Conservation (phyloP, 2,888 invertebrate species). For the Drosophila colorata region DNA sequence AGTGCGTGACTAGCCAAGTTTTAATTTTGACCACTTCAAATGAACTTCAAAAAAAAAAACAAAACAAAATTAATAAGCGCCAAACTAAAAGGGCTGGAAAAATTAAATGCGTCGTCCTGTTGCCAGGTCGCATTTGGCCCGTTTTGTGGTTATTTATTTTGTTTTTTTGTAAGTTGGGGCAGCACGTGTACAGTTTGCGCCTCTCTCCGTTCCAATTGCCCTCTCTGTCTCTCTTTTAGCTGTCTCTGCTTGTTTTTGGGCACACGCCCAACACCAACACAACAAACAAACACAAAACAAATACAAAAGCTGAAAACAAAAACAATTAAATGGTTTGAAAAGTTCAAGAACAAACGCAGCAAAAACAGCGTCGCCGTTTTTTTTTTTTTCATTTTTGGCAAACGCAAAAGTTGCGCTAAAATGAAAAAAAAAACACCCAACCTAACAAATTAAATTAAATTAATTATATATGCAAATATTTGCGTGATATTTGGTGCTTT, state of each 20-base stretch:
- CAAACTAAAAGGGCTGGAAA: not conserved
- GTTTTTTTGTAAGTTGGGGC: conserved; percentile 15
- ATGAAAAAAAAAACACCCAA: not conserved
- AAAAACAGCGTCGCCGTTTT: not conserved
- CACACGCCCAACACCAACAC: conserved; percentile 54
- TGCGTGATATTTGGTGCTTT: conserved; percentile 69
- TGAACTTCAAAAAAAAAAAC: not conserved
- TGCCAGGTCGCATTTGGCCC: conserved; percentile 34
- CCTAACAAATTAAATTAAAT: conserved; percentile 51
- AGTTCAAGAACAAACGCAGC: conserved; percentile 42
- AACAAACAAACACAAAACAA: conserved; percentile 23
- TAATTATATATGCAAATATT: conserved; percentile 76
- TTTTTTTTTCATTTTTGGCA: conserved; percentile 21
- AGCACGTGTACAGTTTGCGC: conserved; percentile 36
- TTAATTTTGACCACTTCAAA: not conserved
- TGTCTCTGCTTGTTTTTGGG: conserved; percentile 27
- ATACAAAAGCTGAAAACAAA: conserved; percentile 8
- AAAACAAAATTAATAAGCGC: not conserved
- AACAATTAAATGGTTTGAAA: conserved; percentile 19
- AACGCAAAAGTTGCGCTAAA: not conserved
- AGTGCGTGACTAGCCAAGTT: too few relatives aligned
- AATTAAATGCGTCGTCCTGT: conserved; percentile 26
- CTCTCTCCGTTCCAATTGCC: conserved; percentile 2
- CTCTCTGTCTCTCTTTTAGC: not conserved
- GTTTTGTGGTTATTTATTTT: conserved; percentile 7